phyloP scores from a whole-genome alignment of 2,797 vertebrate genomes.

The Pantherophis vulpinus region DNA sequence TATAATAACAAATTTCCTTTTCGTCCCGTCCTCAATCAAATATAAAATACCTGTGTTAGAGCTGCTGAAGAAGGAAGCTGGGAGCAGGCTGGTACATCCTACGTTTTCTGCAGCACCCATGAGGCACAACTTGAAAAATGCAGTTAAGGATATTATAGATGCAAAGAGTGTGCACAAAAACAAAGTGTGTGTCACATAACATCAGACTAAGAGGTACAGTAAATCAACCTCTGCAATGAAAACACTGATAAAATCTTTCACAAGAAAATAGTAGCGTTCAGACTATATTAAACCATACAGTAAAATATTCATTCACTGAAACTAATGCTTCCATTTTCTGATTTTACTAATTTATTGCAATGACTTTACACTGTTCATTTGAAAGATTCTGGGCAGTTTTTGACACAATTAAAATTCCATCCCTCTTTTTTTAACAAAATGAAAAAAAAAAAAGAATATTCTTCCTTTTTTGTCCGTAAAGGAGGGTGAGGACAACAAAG shows the following conservation, averaged over 20 bases:
- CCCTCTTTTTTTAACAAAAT: background rate
- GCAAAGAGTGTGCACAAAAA: slow-evolving; percentile 28
- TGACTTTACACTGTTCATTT: background rate
- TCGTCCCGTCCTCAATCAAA: background rate
- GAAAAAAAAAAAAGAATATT: background rate
- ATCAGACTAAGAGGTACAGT: slow-evolving; percentile 3
- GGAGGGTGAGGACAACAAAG: background rate
- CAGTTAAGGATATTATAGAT: slow-evolving; percentile 66
- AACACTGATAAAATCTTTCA: background rate
- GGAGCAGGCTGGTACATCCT: slow-evolving; percentile 91
- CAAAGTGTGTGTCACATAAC: slow-evolving; percentile 4
- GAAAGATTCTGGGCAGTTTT: background rate
- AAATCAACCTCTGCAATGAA: slow-evolving; percentile 15
- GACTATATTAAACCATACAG: background rate
- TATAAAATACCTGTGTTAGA: slow-evolving; percentile 80
- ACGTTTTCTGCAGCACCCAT: slow-evolving; percentile 88
- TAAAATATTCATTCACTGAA: slow-evolving; percentile 7
- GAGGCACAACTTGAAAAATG: slow-evolving; percentile 83
- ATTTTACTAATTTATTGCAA: background rate
- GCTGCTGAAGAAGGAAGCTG: slow-evolving; percentile 89
- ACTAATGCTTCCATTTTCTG: background rate
- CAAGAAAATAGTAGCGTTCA: background rate
- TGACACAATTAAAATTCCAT: background rate
- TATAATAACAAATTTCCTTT: background rate
- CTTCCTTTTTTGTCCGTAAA: background rate